These are phyloP conservation scores for Jacana jacana DNA, from an alignment of 2,113 vertebrate genomes.

Conservation along the genomic window DNA sequence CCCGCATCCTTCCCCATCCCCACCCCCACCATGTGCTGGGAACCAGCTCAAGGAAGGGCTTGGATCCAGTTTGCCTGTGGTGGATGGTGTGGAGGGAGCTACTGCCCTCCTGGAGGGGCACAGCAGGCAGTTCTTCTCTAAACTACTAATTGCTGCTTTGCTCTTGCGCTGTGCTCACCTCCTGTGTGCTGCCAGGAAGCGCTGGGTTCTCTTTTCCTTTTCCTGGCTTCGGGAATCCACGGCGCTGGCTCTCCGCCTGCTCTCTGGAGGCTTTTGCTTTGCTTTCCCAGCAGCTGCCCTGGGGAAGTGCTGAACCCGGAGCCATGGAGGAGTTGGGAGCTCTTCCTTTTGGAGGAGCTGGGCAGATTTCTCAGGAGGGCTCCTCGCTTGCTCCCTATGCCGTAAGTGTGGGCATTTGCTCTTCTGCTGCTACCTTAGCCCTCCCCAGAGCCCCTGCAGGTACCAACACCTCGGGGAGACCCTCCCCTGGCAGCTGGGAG, in stretches of 20 bases:
- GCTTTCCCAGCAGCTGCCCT: neutral
- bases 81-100: neutral
- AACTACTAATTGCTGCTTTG: neutral
- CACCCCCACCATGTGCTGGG: too few relatives aligned
- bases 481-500: neutral
- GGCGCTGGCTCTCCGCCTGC: fast-evolving
- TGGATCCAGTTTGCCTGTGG: neutral
- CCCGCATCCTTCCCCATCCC: too few relatives aligned
- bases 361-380: neutral
- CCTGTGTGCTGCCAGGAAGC: fast-evolving
- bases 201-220: neutral
- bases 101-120: neutral
- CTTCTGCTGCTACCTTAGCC: too few relatives aligned
- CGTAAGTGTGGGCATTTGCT: fast-evolving
- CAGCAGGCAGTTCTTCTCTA: fast-evolving
- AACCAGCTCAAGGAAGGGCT: neutral
- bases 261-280: neutral
- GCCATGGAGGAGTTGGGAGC: neutral
- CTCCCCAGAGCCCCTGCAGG: neutral
- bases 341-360: fast-evolving
- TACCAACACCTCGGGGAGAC: neutral
- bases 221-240: neutral
- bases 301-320: neutral
- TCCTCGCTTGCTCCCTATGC: neutral
- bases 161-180: neutral